These are phyloP conservation scores for Falco rusticolus DNA, from an alignment of 2,797 vertebrate genomes.

Conservation along the genomic window DNA sequence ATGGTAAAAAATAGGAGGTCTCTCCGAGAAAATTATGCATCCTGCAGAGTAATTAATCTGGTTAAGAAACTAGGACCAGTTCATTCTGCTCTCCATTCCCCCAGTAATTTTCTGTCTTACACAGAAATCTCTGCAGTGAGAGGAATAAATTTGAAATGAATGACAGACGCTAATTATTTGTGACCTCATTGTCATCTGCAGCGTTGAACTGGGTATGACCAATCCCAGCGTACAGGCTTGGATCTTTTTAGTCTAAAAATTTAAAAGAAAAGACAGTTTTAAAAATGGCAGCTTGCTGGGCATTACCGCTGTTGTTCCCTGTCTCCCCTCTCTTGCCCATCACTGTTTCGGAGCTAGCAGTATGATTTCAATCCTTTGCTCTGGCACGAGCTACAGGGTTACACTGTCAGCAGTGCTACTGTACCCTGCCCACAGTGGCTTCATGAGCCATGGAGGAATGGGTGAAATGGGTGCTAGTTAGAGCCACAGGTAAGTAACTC, in stretches of 20 bases:
- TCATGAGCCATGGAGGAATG: neutral
- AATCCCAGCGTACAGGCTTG: neutral
- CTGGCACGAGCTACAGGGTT: neutral
- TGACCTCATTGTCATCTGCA: slow-evolving; percentile 56
- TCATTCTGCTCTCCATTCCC: slow-evolving; percentile 15
- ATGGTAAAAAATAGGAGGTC: slow-evolving; percentile 29
- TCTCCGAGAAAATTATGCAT: slow-evolving; percentile 41
- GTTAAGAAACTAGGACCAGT: neutral
- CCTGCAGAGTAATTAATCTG: slow-evolving; percentile 45
- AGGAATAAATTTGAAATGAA: slow-evolving; percentile 28
- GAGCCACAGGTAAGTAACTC: neutral
- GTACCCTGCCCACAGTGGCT: neutral
- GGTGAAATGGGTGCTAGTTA: neutral
- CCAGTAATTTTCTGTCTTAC: slow-evolving; percentile 8
- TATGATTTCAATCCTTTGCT: neutral
- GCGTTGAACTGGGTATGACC: neutral
- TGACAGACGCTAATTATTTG: slow-evolving; percentile 54
- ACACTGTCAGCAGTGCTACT: neutral
- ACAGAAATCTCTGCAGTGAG: slow-evolving; percentile 34
- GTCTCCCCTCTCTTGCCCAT: neutral
- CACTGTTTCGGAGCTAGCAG: neutral
- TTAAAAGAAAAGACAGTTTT: neutral
- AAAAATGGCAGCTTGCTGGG: neutral
- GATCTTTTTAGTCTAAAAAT: slow-evolving; percentile 1
- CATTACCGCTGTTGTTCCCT: neutral